Base-by-base conservation (phyloP, 2,888 invertebrate genomes). In the Sepioteuthis lessoniana region DNA sequence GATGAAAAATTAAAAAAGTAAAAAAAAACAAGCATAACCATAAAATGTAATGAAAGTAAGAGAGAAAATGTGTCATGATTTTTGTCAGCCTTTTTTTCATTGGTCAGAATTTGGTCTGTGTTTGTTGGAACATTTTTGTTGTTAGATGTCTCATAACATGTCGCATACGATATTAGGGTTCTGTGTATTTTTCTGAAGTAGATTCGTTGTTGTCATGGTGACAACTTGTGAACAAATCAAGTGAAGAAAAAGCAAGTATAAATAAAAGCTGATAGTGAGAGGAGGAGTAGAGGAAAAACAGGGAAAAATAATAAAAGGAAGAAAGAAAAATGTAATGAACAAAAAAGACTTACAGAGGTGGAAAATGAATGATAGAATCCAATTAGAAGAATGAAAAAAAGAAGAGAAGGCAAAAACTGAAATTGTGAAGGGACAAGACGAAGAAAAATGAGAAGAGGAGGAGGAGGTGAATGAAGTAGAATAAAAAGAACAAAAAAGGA, bases 71-170 rank as follows among this genome's bases (percentile, higher is more conserved):
- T n/a, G 76, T 76, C 76, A 76, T 76, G 76, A 76, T 76, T 76
- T 76, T 76, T 76, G 76, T 35, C 76, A 16, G 76, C n/a, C 35
- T 76, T 76, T 76, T 42, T 76, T 76, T 76, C 76, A 76, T 76
- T 76, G 76, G 76, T 76, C 76, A 76, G 76, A 76, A 76, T 76
- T n/a, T 76, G 76, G 76, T 76, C n/a, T 76, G 76, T 76, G n/a
- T n/a, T n/a, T n/a, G n/a, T 76, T 76, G 76, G 25, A 76, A 76
- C n/a, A 76, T n/a, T 76, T 76, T 76, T n/a, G 76, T 76, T 76
- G 35, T 76, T 76, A 76, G 76, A n/a, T 35, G 76, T 35, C 76
- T 76, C 76, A 76, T 76, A 76, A 76, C 76, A 76, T 35, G 13
- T 76, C 55, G 35, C 19, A 19, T 76, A n/a, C 76, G n/a, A 76